Conservation (phyloP, 2,797 vertebrate genomes). For the Xyrichtys novacula region DNA sequence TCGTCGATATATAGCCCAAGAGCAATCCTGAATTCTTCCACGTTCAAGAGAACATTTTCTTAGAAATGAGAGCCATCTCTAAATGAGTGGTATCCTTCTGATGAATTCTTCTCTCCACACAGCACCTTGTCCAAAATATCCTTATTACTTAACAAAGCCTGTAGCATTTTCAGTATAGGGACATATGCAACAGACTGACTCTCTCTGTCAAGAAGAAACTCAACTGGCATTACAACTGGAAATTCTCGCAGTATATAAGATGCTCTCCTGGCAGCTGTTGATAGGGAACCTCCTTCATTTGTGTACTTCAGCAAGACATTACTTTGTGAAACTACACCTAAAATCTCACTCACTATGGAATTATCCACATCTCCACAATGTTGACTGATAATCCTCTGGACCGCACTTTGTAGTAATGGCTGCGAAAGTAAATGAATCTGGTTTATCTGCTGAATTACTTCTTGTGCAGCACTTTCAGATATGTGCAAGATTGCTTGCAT, state of each 20-base stretch:
- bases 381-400: not conserved
- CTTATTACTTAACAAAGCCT: not conserved
- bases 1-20: conserved; percentile 24
- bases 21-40: conserved; percentile 3
- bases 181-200: not conserved
- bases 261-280: not conserved
- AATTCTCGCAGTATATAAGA: not conserved
- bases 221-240: not conserved
- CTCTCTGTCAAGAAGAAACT: not conserved
- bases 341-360: not conserved
- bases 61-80: not conserved
- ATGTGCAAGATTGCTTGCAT: not conserved
- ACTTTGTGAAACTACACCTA: not conserved
- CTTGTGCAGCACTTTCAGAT: conserved; percentile 1
- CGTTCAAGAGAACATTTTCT: not conserved
- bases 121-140: conserved; percentile 1
- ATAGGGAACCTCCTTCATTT: not conserved
- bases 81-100: not conserved
- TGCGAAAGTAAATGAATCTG: not conserved
- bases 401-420: not conserved
- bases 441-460: conserved; percentile 2
- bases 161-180: not conserved
- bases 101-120: not conserved
- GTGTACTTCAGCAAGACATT: not conserved
- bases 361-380: not conserved